Base-by-base conservation (phyloP, 1,140 invertebrate genomes). In the Zelostemma sp. region DNA sequence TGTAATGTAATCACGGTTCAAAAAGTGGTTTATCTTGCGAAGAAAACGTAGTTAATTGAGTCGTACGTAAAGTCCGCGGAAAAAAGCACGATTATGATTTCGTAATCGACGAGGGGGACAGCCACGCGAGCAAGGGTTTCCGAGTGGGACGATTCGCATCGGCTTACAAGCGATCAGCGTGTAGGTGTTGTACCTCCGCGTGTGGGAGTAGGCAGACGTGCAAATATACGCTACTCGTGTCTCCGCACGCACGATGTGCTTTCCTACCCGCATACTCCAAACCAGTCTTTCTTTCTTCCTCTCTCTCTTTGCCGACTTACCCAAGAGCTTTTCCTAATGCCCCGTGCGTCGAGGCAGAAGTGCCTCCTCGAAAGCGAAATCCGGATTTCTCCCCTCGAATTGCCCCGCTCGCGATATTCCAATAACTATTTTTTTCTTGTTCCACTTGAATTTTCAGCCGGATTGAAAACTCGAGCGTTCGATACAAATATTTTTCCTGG, bases 131-230 rank as follows among this genome's bases (percentile, higher is more conserved):
- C n/a, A n/a, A n/a, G 21, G 21, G 21, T 25, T 25, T 70, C 64
- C 63, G 72, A 67, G 69, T 72, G 63, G 67, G 67, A 67, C 63
- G 68, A 73, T 65, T 73, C 68, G 67, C 67, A 55, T 70, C 63
- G 67, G 58, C 67, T 73, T 69, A 63, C 71, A 62, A 64, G 59
- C 49, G 59, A 67, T 66, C 56, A 18, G 55, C 56, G 61, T 25
- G 21, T 25, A 25, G 21, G 67, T 64, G 67, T 70, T 58, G 63
- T 56, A 67, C 58, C 67, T 8, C 3, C 31, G 43, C 61, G 58
- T 67, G 62, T 71, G 53, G 59, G 59, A 69, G 63, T 73, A 21
- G 17, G 59, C 57, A 64, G 58, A 68, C 59, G 71, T 64, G 66
- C 51, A 62, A 73, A 66, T 65, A 68, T 48, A 60, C 56, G 56